These are phyloP conservation scores for Aplochiton taeniatus DNA, from an alignment of 2,797 vertebrate genomes.

Conservation along the genomic window DNA sequence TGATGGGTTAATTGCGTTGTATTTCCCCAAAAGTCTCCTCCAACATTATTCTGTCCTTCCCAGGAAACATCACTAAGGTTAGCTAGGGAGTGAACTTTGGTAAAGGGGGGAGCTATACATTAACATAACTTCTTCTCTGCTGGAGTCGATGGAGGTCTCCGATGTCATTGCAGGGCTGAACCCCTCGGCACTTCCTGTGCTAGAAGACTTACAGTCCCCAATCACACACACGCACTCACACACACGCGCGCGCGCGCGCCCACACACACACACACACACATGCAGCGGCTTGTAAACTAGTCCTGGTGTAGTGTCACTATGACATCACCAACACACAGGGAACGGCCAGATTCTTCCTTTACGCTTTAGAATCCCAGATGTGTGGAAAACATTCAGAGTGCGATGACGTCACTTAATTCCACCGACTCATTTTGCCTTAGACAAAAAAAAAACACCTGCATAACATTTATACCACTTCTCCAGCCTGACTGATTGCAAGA, in stretches of 20 bases:
- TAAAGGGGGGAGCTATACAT: slow-evolving; percentile 39
- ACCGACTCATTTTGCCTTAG: slow-evolving; percentile 3
- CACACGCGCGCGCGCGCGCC: not conserved
- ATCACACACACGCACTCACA: slow-evolving; percentile 2
- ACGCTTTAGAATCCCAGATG: slow-evolving; percentile 45
- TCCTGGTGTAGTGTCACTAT: slow-evolving; percentile 38
- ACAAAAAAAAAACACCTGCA: slow-evolving; percentile 62
- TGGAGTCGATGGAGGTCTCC: slow-evolving; percentile 42
- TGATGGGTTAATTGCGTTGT: slow-evolving; percentile 35
- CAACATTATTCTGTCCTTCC: slow-evolving; percentile 35
- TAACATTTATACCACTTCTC: slow-evolving; percentile 10
- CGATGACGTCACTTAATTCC: slow-evolving; percentile 47
- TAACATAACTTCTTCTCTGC: slow-evolving; percentile 53
- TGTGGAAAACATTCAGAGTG: slow-evolving; percentile 40
- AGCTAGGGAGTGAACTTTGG: slow-evolving; percentile 43
- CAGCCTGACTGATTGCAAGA: slow-evolving; percentile 35
- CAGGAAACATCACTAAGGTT: slow-evolving; percentile 38
- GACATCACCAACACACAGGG: slow-evolving; percentile 67
- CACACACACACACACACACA: slow-evolving; percentile 23
- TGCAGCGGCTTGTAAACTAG: slow-evolving; percentile 1
- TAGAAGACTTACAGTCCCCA: slow-evolving; percentile 64
- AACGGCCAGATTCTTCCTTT: slow-evolving; percentile 55
- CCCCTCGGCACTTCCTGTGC: slow-evolving; percentile 63
- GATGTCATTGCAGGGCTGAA: slow-evolving; percentile 54
- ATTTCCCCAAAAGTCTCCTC: slow-evolving; percentile 44